phyloP scores from a whole-genome alignment of 2,797 vertebrate genomes.

The Phylloscopus collybita region DNA sequence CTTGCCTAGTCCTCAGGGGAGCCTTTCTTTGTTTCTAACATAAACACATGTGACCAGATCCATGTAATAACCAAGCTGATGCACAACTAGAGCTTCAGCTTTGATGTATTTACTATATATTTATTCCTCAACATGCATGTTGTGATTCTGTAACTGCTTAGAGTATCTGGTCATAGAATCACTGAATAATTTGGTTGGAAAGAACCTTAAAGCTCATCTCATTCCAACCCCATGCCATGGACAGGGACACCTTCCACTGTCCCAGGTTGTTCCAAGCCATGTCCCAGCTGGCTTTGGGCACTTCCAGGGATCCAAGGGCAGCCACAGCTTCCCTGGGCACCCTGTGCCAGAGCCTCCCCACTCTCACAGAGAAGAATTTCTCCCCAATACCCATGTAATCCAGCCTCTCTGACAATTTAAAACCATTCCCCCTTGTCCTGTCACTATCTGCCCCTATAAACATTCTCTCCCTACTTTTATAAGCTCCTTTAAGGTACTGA shows the following conservation, averaged over 20 bases:
- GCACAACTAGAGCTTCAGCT: not conserved
- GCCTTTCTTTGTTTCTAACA: not conserved
- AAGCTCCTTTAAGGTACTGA: not conserved
- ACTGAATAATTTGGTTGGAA: not conserved
- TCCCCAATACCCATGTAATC: fast-evolving
- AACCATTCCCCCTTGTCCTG: not conserved
- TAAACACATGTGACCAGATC: not conserved
- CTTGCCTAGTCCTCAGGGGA: not conserved
- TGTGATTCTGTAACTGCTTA: not conserved
- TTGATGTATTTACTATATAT: not conserved
- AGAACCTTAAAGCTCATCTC: not conserved
- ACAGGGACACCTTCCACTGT: not conserved
- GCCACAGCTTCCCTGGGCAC: not conserved
- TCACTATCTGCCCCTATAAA: not conserved
- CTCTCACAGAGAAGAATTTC: not conserved
- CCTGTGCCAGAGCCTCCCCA: not conserved
- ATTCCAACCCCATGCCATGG: fast-evolving
- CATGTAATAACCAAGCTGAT: not conserved
- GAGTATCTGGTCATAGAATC: not conserved
- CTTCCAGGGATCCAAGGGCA: not conserved
- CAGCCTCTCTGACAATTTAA: not conserved
- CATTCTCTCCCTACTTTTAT: not conserved
- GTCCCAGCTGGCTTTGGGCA: fast-evolving
- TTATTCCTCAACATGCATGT: not conserved
- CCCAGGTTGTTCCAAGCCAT: fast-evolving